Evolutionary conservation across 92 coral and sea anemone genomes (phyloP).

Genomic region (Isaurus tuberculatus): DNA sequence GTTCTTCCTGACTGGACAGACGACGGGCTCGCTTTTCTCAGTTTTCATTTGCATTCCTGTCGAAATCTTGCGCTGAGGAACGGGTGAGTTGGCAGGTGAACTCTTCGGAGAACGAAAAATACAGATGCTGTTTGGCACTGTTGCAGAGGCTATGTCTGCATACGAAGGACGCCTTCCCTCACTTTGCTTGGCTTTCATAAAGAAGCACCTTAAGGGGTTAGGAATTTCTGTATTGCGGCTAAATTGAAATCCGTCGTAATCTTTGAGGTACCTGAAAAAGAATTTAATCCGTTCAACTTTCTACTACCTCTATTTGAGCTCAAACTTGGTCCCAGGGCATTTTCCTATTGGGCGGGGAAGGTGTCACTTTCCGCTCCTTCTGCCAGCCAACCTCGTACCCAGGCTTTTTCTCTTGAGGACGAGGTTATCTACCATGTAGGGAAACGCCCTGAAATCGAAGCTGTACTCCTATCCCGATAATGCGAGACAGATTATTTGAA

Average conservation of each 20-base stretch:
- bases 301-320: too few species aligned
- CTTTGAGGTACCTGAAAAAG: slow-evolving; percentile 72
- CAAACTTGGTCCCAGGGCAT: too few species aligned
- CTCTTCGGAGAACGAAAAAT: slow-evolving; percentile 89
- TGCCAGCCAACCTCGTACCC: too few species aligned
- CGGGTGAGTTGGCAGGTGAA: slow-evolving; percentile 80
- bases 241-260: slow-evolving; percentile 77
- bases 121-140: slow-evolving; percentile 89
- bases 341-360: too few species aligned
- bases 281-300: background rate
- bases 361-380: too few species aligned
- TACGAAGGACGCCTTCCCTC: slow-evolving; percentile 71
- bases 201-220: slow-evolving; percentile 92
- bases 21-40: background rate
- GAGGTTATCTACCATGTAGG: too few species aligned
- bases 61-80: slow-evolving; percentile 51
- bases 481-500: too few species aligned
- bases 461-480: too few species aligned
- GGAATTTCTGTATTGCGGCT: slow-evolving; percentile 83
- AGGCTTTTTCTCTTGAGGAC: too few species aligned
- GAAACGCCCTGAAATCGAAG: too few species aligned
- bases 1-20: slow-evolving; percentile 19
- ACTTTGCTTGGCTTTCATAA: slow-evolving; percentile 73
- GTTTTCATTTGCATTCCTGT: background rate
- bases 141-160: slow-evolving; percentile 84